These are phyloP conservation scores for Scaptomyza reducta DNA, from an alignment of 2,888 invertebrate species.

Conservation along the genomic window DNA sequence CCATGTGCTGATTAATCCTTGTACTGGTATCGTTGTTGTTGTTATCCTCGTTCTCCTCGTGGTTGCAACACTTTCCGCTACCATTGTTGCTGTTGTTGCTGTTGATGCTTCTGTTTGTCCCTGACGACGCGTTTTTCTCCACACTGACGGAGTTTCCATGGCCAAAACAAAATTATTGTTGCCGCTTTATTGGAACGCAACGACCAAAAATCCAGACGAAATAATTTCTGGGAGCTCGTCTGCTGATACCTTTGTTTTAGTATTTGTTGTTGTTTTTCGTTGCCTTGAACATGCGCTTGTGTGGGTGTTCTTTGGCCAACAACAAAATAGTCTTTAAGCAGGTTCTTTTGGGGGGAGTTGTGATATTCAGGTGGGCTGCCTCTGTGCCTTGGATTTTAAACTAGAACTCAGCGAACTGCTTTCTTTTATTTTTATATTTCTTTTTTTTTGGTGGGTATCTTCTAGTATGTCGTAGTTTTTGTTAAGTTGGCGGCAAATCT, in stretches of 20 bases:
- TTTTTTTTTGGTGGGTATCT: constrained; percentile 57
- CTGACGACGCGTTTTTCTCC: constrained; percentile 79
- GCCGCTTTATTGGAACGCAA: constrained; percentile 45
- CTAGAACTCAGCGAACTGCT: constrained; percentile 10
- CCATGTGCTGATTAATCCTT: constrained; percentile 70
- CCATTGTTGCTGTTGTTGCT: constrained; percentile 43
- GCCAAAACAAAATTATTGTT: constrained; percentile 30
- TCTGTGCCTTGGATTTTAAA: constrained; percentile 23
- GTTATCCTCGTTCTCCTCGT: constrained; percentile 26
- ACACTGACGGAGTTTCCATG: constrained; percentile 49
- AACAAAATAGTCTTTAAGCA: constrained; percentile 16
- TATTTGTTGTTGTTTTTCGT: constrained; percentile 7
- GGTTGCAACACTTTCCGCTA: constrained; percentile 19
- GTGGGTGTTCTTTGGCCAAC: constrained; percentile 22
- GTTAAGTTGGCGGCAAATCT: constrained; percentile 58
- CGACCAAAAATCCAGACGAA: constrained; percentile 38
- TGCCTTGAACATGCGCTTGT: constrained; percentile 41
- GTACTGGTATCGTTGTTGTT: constrained; percentile 35
- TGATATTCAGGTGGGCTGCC: constrained; percentile 57
- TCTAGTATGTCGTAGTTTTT: constrained; percentile 6
- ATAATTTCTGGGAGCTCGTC: constrained; percentile 1
- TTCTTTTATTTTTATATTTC: background rate
- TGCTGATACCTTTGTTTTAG: constrained; percentile 17
- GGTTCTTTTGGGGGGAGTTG: constrained; percentile 28
- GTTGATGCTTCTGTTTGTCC: constrained; percentile 57